phyloP scores from a whole-genome alignment of 2,888 invertebrate species.

The Bembecia ichneumoniformis region DNA sequence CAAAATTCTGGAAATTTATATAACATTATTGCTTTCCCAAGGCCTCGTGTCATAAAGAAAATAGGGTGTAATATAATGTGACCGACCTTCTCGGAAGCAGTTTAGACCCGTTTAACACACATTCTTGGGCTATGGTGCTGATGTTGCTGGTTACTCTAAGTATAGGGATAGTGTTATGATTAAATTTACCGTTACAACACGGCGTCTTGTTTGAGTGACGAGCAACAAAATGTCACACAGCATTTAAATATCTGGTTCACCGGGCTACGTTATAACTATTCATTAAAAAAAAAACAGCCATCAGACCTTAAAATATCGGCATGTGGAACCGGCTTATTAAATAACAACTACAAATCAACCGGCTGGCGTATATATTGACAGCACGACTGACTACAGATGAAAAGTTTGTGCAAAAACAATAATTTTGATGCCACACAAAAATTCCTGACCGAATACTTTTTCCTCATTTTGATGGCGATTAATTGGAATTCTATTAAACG shows the following conservation, averaged over 20 bases:
- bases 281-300: slow-evolving; percentile 12
- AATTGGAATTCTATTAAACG: slow-evolving; percentile 52
- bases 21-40: background rate
- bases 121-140: slow-evolving; percentile 37
- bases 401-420: background rate
- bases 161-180: slow-evolving; percentile 43
- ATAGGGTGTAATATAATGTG: slow-evolving; percentile 12
- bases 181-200: slow-evolving; percentile 31
- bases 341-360: slow-evolving; percentile 17
- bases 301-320: slow-evolving; percentile 6
- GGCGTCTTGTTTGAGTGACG: slow-evolving; percentile 17
- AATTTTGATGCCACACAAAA: background rate
- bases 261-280: slow-evolving; percentile 27
- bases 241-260: slow-evolving; percentile 28
- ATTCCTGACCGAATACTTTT: background rate
- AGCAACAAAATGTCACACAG: slow-evolving; percentile 21
- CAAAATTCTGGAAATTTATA: slow-evolving; percentile 1
- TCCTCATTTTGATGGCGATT: slow-evolving; percentile 5
- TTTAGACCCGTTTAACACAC: slow-evolving; percentile 41
- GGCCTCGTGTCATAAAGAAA: slow-evolving; percentile 3
- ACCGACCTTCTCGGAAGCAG: slow-evolving; percentile 35
- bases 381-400: background rate
- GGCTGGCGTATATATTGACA: slow-evolving; percentile 9
- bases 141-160: slow-evolving; percentile 23
- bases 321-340: slow-evolving; percentile 24